Evolutionary conservation across 1,140 invertebrate genomes (phyloP), one percentile per base, ranked within the genome.

Genomic region (Drosophila varians): DNA sequence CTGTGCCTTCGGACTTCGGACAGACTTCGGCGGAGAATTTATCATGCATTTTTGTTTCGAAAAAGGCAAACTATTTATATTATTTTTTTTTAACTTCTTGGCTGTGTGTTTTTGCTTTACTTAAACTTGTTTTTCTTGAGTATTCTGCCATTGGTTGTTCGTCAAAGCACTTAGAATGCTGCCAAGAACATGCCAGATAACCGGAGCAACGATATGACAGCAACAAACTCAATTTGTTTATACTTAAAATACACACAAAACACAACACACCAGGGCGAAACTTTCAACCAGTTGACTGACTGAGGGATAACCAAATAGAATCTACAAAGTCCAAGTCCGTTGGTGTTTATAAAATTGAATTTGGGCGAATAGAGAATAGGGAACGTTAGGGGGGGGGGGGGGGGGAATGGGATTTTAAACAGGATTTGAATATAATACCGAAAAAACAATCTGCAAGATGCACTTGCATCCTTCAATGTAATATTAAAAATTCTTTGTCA

Each of bases 171-270:
- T 74, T 74, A 53, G 23, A 48, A 49, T 8, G 31, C 43, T 55
- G 47, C 28, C 48, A 64, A 48, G 16, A 74, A 62, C 36, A 53
- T 45, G 19, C 12, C 4, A 49, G 54, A 83, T 61, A 77, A 42
- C 40, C 46, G 47, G 36, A 78, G 49, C 4, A 55, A 46, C 31
- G 48, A 68, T 55, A 74, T 78, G 75, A 62, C 71, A 83, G 74
- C 74, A 84, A 69, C 71, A 84, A 86, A 84, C 79, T 84, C 43
- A 84, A 79, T 84, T 84, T 79, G 71, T 84, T 78, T 84, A 75
- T 62, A 61, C 14, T 57, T 7, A 53, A 68, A 60, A 45, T 45
- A 56, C 55, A 52, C 40, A 53, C 34, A 45, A 62, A 82, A 61
- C 71, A 42, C 38, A n/a, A n/a, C n/a, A n/a, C 28, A 31, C 9